Evolutionary conservation across 2,113 vertebrate species (phyloP), one percentile per base, ranked within the genome.

Genomic region (Desmodus rotundus): DNA sequence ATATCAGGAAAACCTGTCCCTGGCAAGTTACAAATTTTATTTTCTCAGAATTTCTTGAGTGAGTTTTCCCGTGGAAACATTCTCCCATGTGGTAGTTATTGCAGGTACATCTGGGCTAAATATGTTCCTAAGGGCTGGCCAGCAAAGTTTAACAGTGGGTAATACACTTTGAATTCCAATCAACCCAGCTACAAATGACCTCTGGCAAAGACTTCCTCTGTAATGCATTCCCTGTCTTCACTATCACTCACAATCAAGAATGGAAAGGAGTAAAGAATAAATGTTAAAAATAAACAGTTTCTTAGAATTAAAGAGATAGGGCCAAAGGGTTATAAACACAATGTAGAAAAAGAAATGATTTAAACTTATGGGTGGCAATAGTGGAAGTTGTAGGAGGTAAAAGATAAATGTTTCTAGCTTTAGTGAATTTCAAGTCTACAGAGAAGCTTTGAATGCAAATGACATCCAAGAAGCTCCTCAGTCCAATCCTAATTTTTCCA

Each of bases 141-240:
- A 93, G 87, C 20, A 74, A 86, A 61, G 80, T 87, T 89, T 58
- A 96, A 70, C 45, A 63, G 56, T 87, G 88, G 76, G 36, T 86
- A 88, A 95, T 78, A 82, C 33, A 41, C 88, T 96, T 94, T 83
- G 67, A 97, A 95, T 97, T 96, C 80, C 83, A 96, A 72, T 82
- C 61, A 94, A 86, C 31, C 85, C 96, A 95, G 94, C 65, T 91
- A 91, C 63, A 91, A 96, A 54, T 89, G 68, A 96, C 68, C 86
- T 89, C 72, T 93, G 93, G 73, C 77, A 95, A 91, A 93, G 72
- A 68, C 31, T 58, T 47, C 43, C 38, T 74, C 4, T n/a, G 13
- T 63, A 86, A 96, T 5, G 43, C 82, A 93, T 86, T 96, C 24
- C 89, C 86, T 96, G 38, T 95, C 91, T 82, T 93, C 47, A 63